These are phyloP conservation scores for Ethmia dodecea DNA, from an alignment of 2,888 invertebrate genomes.

Conservation along the genomic window DNA sequence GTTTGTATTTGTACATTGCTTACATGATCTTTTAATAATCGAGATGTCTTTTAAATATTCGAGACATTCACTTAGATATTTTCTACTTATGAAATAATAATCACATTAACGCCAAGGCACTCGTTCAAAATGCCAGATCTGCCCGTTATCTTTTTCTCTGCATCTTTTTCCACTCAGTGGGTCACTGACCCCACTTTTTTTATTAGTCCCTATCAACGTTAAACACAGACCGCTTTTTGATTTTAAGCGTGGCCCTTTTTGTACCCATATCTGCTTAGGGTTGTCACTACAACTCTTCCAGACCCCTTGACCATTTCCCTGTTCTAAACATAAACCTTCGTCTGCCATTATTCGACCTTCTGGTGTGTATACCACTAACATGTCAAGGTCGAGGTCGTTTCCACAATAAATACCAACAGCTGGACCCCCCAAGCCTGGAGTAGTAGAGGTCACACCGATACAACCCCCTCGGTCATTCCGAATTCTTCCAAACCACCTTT, in stretches of 20 bases:
- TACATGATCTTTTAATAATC: neutral
- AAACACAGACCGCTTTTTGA: slow-evolving; percentile 49
- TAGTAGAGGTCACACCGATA: slow-evolving; percentile 58
- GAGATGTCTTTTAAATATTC: slow-evolving; percentile 1
- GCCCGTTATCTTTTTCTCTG: slow-evolving; percentile 64
- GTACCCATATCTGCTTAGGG: slow-evolving; percentile 84
- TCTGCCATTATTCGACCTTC: slow-evolving; percentile 89
- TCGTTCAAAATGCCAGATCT: slow-evolving; percentile 83
- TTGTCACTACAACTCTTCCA: slow-evolving; percentile 84
- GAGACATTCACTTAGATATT: neutral
- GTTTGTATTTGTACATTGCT: neutral
- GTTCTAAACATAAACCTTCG: slow-evolving; percentile 90
- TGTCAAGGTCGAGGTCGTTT: slow-evolving; percentile 75
- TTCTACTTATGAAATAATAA: neutral
- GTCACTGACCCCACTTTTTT: slow-evolving; percentile 29
- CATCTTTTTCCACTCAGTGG: slow-evolving; percentile 79
- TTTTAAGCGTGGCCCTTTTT: slow-evolving; percentile 58
- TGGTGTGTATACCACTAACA: slow-evolving; percentile 84
- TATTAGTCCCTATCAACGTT: slow-evolving; percentile 38
- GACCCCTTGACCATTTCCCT: slow-evolving; percentile 79
- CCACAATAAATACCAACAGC: slow-evolving; percentile 83
- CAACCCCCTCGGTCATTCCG: slow-evolving; percentile 63
- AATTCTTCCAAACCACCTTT: slow-evolving; percentile 94
- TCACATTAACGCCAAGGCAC: slow-evolving; percentile 79
- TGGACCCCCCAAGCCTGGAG: slow-evolving; percentile 83